Conservation (phyloP, 2,797 vertebrate species). For the Paedocypris micromegethes region DNA sequence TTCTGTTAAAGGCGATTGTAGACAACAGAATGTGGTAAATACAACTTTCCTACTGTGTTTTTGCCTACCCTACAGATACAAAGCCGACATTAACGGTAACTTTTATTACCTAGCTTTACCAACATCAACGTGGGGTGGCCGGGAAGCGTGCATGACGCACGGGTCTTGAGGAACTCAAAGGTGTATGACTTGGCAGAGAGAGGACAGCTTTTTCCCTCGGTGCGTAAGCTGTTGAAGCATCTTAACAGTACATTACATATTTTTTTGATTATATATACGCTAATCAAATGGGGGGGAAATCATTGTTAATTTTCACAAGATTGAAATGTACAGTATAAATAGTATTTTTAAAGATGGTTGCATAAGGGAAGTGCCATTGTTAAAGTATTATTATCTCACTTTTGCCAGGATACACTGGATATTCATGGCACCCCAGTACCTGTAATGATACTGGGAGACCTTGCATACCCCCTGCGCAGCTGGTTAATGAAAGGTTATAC, state of each 20-base stretch:
- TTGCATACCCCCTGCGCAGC: not conserved
- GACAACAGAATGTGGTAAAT: not conserved
- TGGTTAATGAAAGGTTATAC: slow-evolving; percentile 7
- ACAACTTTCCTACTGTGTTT: not conserved
- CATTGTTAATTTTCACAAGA: no score
- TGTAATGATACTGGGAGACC: slow-evolving; percentile 18
- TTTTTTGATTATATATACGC: not conserved
- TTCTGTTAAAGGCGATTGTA: slow-evolving; percentile 7
- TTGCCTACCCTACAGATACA: not conserved
- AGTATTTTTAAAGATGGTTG: no score
- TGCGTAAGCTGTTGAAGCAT: not conserved
- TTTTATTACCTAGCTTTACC: not conserved
- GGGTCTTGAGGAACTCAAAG: slow-evolving; percentile 7
- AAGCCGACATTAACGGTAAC: no score
- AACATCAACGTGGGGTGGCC: slow-evolving; percentile 18
- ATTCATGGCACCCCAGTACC: slow-evolving; percentile 19
- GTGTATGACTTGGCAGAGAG: slow-evolving; percentile 11
- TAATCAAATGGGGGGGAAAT: not conserved
- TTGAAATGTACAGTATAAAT: no score
- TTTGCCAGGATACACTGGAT: slow-evolving; percentile 10
- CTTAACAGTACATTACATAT: not conserved
- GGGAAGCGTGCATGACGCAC: slow-evolving; percentile 18
- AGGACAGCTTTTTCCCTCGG: slow-evolving; percentile 3
- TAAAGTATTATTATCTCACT: no score
- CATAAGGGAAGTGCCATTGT: no score